Conservation (phyloP, 2,113 vertebrate genomes). For the Xenopus tropicalis region UCB_Xtro_10.0 CM004443.2:24454501-24455000, state of each 20-base stretch:
- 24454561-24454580: constrained; percentile 45
- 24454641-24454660: too few species aligned
- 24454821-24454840: constrained; percentile 38
- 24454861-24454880: constrained; percentile 59
- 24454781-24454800: too few species aligned
- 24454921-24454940: constrained; percentile 66
- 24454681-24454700: background rate
- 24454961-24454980: constrained; percentile 52
- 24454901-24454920: constrained; percentile 68
- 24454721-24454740: too few species aligned
- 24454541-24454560: constrained; percentile 68
- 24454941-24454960: constrained; percentile 50
- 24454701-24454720: background rate
- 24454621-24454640: too few species aligned
- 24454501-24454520: constrained; percentile 49
- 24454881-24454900: constrained; percentile 62
- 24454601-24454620: too few species aligned
- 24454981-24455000: constrained; percentile 65
- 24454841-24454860: constrained; percentile 75
- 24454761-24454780: too few species aligned
- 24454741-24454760: too few species aligned
- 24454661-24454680: too few species aligned
- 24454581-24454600: background rate
- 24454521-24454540: constrained; percentile 73
- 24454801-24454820: too few species aligned